Conservation (phyloP, 1,140 invertebrate genomes). For the Notospermus geniculatus region DNA sequence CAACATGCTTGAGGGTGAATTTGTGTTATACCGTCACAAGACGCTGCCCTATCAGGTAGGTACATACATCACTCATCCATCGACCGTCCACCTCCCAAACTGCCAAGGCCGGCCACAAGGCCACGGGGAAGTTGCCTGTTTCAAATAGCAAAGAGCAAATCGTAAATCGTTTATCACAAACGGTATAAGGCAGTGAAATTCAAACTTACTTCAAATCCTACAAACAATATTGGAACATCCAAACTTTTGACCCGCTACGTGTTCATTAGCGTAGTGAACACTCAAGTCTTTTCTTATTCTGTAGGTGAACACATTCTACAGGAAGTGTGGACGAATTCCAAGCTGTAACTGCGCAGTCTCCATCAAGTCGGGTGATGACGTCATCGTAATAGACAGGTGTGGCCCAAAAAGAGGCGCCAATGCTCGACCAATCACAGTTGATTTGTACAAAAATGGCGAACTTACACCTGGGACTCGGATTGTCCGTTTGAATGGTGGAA, state of each 20-base stretch:
- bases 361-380: conserved; percentile 49
- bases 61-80: no score
- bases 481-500: conserved; percentile 29
- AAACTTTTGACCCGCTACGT: no score
- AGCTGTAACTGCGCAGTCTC: conserved; percentile 52
- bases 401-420: background rate
- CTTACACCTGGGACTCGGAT: conserved; percentile 36
- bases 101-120: no score
- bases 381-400: conserved; percentile 44
- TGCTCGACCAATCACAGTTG: background rate
- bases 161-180: no score
- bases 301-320: conserved; percentile 27
- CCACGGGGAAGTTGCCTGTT: no score
- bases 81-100: no score
- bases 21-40: conserved; percentile 44
- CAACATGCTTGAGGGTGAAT: conserved; percentile 48
- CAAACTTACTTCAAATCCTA: no score
- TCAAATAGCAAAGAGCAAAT: no score
- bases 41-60: conserved; percentile 6
- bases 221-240: no score
- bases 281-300: no score
- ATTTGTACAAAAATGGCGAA: conserved; percentile 39
- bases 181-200: no score
- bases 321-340: conserved; percentile 24
- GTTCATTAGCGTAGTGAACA: no score